These are phyloP conservation scores for Crocidura indochinensis DNA, from an alignment of 2,797 vertebrate species.

Conservation along the genomic window DNA sequence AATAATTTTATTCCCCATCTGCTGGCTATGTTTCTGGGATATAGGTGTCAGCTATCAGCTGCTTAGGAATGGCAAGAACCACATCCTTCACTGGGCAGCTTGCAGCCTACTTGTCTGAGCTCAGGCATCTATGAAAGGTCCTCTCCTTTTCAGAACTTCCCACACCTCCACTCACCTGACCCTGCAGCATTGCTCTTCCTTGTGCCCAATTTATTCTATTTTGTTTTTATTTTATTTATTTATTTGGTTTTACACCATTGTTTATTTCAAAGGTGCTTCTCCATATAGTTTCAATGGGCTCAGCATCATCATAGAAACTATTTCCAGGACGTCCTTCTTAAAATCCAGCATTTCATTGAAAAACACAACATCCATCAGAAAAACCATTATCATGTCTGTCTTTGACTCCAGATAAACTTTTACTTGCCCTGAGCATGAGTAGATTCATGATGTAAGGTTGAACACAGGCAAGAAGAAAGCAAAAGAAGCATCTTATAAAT, in stretches of 20 bases:
- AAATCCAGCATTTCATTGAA: neutral
- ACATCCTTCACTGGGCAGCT: neutral
- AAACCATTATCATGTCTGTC: neutral
- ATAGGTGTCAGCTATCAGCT: neutral
- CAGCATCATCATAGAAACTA: neutral
- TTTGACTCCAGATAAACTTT: neutral
- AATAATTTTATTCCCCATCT: neutral
- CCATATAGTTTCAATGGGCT: neutral
- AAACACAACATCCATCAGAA: neutral
- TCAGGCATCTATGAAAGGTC: neutral
- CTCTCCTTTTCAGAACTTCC: slow-evolving; percentile 6
- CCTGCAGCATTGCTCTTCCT: neutral
- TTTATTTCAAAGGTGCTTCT: neutral
- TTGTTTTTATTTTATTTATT: neutral
- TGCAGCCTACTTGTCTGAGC: neutral
- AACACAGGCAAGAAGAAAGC: neutral
- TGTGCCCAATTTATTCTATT: neutral
- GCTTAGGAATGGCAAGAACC: neutral
- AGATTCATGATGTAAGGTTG: neutral
- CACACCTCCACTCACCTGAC: neutral
- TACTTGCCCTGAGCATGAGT: neutral
- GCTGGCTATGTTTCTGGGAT: neutral
- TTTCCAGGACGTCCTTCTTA: neutral
- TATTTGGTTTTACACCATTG: neutral
- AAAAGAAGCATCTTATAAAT: neutral